Percentiles rank a stretch among this genome's conserved stretches.
Conservation (phyloP, 1,140 invertebrate species). For the Dendrolimus kikuchii region DNA sequence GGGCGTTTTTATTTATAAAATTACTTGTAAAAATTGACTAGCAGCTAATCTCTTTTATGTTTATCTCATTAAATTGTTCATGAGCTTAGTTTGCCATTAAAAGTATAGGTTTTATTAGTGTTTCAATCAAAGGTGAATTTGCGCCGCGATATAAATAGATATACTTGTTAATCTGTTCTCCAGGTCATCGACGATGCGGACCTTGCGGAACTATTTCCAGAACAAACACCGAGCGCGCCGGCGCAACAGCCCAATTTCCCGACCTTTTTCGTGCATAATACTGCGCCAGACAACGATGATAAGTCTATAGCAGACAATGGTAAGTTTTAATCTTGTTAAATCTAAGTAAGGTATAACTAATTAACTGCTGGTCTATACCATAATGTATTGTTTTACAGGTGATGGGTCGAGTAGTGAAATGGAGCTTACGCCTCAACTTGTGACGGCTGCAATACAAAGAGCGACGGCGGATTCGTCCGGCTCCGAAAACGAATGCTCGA, state of each 20-base stretch:
- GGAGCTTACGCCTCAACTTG: constrained; percentile 78
- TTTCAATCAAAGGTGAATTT: too few relatives aligned
- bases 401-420: constrained; percentile 79
- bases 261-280: constrained; percentile 45
- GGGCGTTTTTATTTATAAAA: too few relatives aligned
- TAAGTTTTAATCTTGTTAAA: constrained; percentile 19
- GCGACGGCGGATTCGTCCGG: constrained; percentile 76
- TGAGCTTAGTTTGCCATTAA: too few relatives aligned
- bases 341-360: background rate
- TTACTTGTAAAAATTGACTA: too few relatives aligned
- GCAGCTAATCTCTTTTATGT: too few relatives aligned
- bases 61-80: too few relatives aligned
- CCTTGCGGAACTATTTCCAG: constrained; percentile 67
- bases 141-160: too few relatives aligned
- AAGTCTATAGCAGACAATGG: constrained; percentile 64
- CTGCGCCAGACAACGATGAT: constrained; percentile 49
- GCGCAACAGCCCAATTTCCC: constrained; percentile 60
- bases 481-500: constrained; percentile 74
- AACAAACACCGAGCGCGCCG: constrained; percentile 63
- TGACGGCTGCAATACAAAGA: constrained; percentile 79
- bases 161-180: constrained; percentile 11
- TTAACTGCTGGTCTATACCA: background rate
- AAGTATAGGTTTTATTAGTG: too few relatives aligned
- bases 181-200: constrained; percentile 68
- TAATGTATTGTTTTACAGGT: constrained; percentile 38